These are phyloP conservation scores for Phasia obesa DNA, from an alignment of 2,888 invertebrate species.

Conservation along the genomic window DNA sequence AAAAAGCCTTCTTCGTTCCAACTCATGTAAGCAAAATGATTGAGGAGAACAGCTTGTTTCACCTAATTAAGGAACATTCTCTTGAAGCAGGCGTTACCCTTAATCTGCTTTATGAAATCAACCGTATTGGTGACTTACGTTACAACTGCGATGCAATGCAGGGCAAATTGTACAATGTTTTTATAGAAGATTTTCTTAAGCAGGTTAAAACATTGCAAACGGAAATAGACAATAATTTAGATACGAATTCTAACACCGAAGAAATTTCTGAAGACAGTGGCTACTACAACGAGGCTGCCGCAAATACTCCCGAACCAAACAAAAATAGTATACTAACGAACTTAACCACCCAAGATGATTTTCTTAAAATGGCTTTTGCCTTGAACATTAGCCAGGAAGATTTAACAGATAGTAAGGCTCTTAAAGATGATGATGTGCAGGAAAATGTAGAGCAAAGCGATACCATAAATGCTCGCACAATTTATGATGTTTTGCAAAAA, in stretches of 20 bases:
- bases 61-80: constrained; percentile 77
- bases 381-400: constrained; percentile 71
- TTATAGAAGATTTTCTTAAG: constrained; percentile 74
- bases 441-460: not conserved
- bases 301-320: constrained; percentile 5
- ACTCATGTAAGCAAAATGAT: constrained; percentile 74
- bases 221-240: constrained; percentile 35
- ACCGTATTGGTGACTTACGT: constrained; percentile 78
- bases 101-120: constrained; percentile 78
- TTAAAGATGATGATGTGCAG: not conserved
- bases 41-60: constrained; percentile 75
- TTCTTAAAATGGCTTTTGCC: constrained; percentile 76
- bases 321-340: constrained; percentile 63
- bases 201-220: constrained; percentile 71
- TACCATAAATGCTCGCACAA: constrained; percentile 58
- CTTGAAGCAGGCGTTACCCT: constrained; percentile 79
- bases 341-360: constrained; percentile 75
- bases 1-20: constrained; percentile 74
- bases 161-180: constrained; percentile 75
- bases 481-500: constrained; percentile 55
- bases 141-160: constrained; percentile 74
- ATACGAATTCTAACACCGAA: not conserved
- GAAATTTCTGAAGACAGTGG: constrained; percentile 47
- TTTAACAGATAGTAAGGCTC: not conserved
- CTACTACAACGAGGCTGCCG: constrained; percentile 49